Conservation (phyloP, 53 echinoderm and acorn worm species). For the Echinometra lucunter region DNA sequence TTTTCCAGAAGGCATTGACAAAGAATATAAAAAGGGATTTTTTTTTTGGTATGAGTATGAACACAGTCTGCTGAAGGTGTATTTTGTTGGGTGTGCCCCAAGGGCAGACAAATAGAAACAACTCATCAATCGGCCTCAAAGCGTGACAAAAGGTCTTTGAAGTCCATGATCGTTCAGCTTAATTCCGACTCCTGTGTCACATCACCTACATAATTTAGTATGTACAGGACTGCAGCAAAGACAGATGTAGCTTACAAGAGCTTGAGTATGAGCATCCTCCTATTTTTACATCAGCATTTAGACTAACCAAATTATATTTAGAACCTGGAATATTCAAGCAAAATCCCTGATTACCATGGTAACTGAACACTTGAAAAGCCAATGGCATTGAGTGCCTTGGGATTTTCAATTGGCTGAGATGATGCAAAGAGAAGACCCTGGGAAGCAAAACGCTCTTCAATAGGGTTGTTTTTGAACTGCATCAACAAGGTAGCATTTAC, state of each 20-base stretch:
- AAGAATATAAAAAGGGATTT: not conserved
- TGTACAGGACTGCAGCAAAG: not conserved
- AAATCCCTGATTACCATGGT: slow-evolving; percentile 29
- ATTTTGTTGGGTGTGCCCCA: not conserved
- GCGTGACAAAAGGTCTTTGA: slow-evolving; percentile 4
- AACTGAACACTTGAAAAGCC: not conserved
- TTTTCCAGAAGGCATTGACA: not conserved
- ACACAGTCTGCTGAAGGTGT: not conserved
- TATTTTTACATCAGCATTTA: not conserved
- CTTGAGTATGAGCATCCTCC: not conserved
- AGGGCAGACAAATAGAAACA: slow-evolving; percentile 25
- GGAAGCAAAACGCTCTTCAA: not conserved
- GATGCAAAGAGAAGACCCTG: not conserved
- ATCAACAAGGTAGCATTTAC: not conserved
- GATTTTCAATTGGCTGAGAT: not conserved
- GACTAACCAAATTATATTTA: slow-evolving; percentile 10
- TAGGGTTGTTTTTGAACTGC: not conserved
- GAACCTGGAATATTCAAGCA: slow-evolving; percentile 31
- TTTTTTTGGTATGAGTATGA: not conserved
- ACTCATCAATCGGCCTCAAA: not conserved
- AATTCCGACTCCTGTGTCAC: slow-evolving; percentile 5
- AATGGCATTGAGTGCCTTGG: slow-evolving; percentile 25
- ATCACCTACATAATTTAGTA: slow-evolving; percentile 30
- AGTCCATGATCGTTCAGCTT: not conserved
- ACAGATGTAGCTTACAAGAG: not conserved